These are phyloP conservation scores for Natrix natrix DNA, from an alignment of 2,797 vertebrate species.

Conservation along the genomic window DNA sequence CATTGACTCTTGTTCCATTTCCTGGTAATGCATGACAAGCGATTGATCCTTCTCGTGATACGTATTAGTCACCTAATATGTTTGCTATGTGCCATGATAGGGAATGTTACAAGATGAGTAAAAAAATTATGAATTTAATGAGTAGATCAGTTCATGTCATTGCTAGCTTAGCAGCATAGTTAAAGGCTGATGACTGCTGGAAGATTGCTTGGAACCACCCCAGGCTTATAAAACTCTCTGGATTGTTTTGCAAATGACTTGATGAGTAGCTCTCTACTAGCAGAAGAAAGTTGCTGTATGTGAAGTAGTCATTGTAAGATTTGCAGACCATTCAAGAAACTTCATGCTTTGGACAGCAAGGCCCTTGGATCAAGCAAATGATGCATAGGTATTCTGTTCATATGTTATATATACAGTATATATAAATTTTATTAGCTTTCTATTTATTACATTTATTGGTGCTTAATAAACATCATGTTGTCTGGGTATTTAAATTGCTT, in stretches of 20 bases:
- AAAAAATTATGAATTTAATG: conserved; percentile 50
- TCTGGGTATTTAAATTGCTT: no score
- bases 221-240: conserved; percentile 41
- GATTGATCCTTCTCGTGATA: conserved; percentile 37
- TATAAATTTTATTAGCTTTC: no score
- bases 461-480: no score
- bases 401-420: background rate
- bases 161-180: conserved; percentile 37
- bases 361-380: background rate
- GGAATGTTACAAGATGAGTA: conserved; percentile 47
- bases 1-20: background rate
- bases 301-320: conserved; percentile 4
- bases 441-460: no score
- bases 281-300: background rate
- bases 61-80: conserved; percentile 23
- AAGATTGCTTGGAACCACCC: conserved; percentile 36
- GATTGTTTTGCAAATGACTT: conserved; percentile 48
- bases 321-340: conserved; percentile 7
- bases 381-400: no score
- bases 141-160: conserved; percentile 36
- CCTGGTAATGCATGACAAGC: conserved; percentile 40
- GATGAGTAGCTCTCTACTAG: conserved; percentile 1
- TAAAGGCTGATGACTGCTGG: conserved; percentile 44
- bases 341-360: background rate
- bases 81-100: conserved; percentile 40